Evolutionary conservation across 1,140 invertebrate species (phyloP).

Genomic region (Macrocentrus cingulum): DNA sequence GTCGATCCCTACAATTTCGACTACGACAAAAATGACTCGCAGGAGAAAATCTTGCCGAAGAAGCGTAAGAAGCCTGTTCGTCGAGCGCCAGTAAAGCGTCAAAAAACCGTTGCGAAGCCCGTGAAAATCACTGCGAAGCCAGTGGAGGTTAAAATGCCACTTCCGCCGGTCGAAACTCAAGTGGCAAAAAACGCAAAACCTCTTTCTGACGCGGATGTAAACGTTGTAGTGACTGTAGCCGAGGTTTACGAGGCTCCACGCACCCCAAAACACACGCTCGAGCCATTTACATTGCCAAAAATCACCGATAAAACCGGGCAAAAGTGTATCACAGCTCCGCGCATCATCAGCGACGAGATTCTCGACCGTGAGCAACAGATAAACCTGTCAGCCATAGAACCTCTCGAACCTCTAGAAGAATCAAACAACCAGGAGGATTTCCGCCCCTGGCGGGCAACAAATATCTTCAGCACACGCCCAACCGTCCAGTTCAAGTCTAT

Average conservation of each 20-base stretch:
- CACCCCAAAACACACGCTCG: too few species aligned
- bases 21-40: constrained; percentile 26
- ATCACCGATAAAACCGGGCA: too few species aligned
- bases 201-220: too few species aligned
- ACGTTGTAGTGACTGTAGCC: too few species aligned
- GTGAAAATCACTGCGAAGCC: neutral
- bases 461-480: constrained; percentile 27
- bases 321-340: too few species aligned
- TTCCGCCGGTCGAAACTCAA: too few species aligned
- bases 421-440: constrained; percentile 26
- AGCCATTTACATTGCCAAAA: too few species aligned
- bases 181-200: neutral
- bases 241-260: too few species aligned
- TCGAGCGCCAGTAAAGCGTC: constrained; percentile 11
- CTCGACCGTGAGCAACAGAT: constrained; percentile 23
- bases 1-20: constrained; percentile 33
- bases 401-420: too few species aligned
- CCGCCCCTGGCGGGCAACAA: constrained; percentile 33
- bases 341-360: neutral
- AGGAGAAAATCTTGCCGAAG: constrained; percentile 11
- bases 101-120: constrained; percentile 1
- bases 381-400: too few species aligned
- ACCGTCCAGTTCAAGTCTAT: constrained; percentile 25
- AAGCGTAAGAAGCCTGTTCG: constrained; percentile 14
- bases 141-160: neutral